These are phyloP conservation scores for Scaptomyza reducta DNA, from an alignment of 2,888 invertebrate species.

Conservation along the genomic window DNA sequence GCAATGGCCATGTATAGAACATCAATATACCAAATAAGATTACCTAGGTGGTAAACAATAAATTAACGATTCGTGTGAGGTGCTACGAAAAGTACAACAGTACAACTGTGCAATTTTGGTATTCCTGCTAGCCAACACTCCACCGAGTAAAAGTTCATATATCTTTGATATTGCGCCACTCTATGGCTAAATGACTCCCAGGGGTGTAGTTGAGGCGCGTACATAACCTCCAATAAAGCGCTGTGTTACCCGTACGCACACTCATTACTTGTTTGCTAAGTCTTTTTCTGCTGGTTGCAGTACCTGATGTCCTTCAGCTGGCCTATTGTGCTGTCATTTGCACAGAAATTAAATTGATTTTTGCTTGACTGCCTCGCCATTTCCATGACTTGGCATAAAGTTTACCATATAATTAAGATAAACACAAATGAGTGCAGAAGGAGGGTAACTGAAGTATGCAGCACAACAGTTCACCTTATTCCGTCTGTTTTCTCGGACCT, in stretches of 20 bases:
- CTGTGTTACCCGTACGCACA: slow-evolving; percentile 11
- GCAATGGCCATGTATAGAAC: not conserved
- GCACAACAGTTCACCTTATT: slow-evolving; percentile 26
- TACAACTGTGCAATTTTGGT: not conserved
- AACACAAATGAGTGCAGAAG: slow-evolving; percentile 27
- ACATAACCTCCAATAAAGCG: slow-evolving; percentile 30
- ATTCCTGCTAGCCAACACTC: slow-evolving; percentile 3
- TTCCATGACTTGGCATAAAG: slow-evolving; percentile 23
- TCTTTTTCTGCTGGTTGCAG: slow-evolving; percentile 6
- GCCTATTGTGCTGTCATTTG: slow-evolving; percentile 49
- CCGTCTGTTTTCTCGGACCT: slow-evolving; percentile 6
- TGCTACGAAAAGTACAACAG: not conserved
- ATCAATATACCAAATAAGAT: not conserved
- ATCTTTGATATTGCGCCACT: slow-evolving; percentile 46
- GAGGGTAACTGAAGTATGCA: slow-evolving; percentile 24
- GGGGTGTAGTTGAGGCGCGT: slow-evolving; percentile 53
- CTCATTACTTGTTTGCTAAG: slow-evolving; percentile 10
- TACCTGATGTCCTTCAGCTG: slow-evolving; percentile 18
- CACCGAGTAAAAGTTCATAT: slow-evolving; percentile 26
- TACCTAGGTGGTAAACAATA: slow-evolving; percentile 13
- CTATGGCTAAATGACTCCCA: slow-evolving; percentile 56
- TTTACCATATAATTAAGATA: slow-evolving; percentile 52
- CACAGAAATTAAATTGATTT: slow-evolving; percentile 68
- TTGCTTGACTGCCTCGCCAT: slow-evolving; percentile 22
- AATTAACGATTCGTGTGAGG: slow-evolving; percentile 25